A percentile compares a stretch with the other conserved stretches of the same genome.
These are phyloP conservation scores for Notodonta dromedarius DNA, from an alignment of 2,888 invertebrate species.

Conservation along the genomic window DNA sequence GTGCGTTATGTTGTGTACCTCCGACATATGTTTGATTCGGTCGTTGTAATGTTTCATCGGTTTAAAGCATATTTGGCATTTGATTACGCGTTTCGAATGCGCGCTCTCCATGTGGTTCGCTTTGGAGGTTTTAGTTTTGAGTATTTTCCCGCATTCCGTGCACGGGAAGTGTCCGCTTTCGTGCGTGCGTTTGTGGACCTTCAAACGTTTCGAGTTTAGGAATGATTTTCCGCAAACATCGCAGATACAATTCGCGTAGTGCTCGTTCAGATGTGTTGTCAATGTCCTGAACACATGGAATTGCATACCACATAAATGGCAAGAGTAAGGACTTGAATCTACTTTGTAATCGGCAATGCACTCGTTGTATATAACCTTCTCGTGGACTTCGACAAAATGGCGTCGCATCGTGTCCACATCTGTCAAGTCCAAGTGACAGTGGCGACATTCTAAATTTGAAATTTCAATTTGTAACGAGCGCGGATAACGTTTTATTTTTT, in stretches of 20 bases:
- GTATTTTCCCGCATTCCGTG: conserved; percentile 60
- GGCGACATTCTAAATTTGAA: conserved; percentile 65
- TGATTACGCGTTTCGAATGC: conserved; percentile 65
- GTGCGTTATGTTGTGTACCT: conserved; percentile 67
- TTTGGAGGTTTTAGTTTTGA: conserved; percentile 66
- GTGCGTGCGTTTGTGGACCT: conserved; percentile 78
- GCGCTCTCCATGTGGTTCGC: conserved; percentile 70
- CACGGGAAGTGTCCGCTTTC: conserved; percentile 72
- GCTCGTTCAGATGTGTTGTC: conserved; percentile 76
- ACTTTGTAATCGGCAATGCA: conserved; percentile 75
- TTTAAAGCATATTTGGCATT: conserved; percentile 69
- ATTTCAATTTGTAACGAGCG: conserved; percentile 73
- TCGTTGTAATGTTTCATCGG: conserved; percentile 78
- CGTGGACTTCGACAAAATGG: conserved; percentile 61
- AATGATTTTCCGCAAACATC: conserved; percentile 80
- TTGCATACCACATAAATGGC: conserved; percentile 63
- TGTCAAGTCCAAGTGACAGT: conserved; percentile 58
- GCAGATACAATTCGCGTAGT: conserved; percentile 79
- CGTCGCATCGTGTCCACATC: conserved; percentile 58
- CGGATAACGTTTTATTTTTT: conserved; percentile 68
- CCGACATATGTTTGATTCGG: conserved; percentile 74
- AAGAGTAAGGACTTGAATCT: conserved; percentile 59
- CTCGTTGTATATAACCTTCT: conserved; percentile 66
- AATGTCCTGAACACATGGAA: conserved; percentile 72
- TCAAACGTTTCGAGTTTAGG: conserved; percentile 73